Evolutionary conservation across 2,888 invertebrate species (phyloP).

Genomic region (Hydropsyche betteni): DNA sequence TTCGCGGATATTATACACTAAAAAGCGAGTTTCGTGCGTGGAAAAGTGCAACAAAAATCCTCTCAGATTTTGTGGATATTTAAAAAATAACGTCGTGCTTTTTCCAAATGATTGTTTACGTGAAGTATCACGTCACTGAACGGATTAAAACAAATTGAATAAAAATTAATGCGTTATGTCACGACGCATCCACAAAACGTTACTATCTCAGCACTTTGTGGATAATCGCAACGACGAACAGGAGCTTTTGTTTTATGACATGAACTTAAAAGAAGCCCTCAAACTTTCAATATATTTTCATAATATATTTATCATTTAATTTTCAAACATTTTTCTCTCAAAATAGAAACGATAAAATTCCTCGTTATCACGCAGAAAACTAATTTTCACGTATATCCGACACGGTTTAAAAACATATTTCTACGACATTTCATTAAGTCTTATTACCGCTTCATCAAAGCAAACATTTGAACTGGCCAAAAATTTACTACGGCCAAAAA

Average conservation of each 20-base stretch:
- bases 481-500: not conserved
- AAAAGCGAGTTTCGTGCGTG: conserved; percentile 9
- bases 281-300: not conserved
- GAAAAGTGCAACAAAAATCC: not conserved
- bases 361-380: not conserved
- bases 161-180: not conserved
- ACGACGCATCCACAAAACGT: conserved; percentile 3
- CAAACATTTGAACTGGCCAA: conserved; percentile 7
- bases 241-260: not conserved
- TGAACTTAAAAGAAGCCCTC: not conserved
- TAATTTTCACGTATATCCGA: not conserved
- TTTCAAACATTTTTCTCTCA: no score
- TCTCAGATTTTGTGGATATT: no score
- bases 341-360: no score
- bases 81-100: not conserved
- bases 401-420: not conserved
- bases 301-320: not conserved
- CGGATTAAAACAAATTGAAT: conserved; percentile 13
- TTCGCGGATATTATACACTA: conserved; percentile 13
- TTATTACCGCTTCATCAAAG: conserved; percentile 4
- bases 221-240: conserved; percentile 1
- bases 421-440: not conserved
- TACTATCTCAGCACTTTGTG: not conserved
- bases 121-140: not conserved
- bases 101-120: not conserved